A percentile compares a stretch with the other conserved stretches of the same genome.
These are phyloP conservation scores for Cardiocondyla obscurior DNA, from an alignment of 1,140 invertebrate genomes.

Conservation along the genomic window DNA sequence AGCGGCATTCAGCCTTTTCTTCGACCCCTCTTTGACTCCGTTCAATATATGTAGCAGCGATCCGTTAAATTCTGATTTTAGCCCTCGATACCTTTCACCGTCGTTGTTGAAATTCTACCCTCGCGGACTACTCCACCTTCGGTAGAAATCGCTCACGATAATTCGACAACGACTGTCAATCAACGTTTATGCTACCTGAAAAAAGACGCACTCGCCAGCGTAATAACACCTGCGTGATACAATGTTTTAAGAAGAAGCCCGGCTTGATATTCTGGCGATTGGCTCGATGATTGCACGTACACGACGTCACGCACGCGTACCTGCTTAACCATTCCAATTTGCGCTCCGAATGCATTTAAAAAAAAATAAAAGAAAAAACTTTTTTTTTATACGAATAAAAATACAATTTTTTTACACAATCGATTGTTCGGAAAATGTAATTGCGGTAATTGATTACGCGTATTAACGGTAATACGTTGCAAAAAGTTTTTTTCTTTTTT, in stretches of 20 bases:
- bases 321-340: conserved; percentile 38
- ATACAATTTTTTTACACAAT: background rate
- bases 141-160: conserved; percentile 20
- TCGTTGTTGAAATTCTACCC: background rate
- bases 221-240: conserved; percentile 48
- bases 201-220: conserved; percentile 1
- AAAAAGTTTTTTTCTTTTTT: background rate
- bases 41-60: background rate
- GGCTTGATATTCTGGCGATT: conserved; percentile 23
- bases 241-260: conserved; percentile 32
- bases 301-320: conserved; percentile 42
- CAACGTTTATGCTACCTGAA: conserved; percentile 36
- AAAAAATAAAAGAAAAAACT: no score
- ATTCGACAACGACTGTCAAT: conserved; percentile 50
- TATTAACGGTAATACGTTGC: background rate
- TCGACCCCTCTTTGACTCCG: conserved; percentile 11
- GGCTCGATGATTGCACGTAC: conserved; percentile 19
- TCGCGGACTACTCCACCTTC: background rate
- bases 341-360: conserved; percentile 28
- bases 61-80: conserved; percentile 19
- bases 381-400: background rate
- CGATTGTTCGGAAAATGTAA: background rate
- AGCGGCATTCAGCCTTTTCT: background rate
- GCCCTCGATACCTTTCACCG: background rate
- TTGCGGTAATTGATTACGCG: background rate